A percentile compares a stretch with the other conserved stretches of the same genome.
phyloP scores from a whole-genome alignment of 1,140 invertebrate genomes.

The Ceratina calcarata region DNA sequence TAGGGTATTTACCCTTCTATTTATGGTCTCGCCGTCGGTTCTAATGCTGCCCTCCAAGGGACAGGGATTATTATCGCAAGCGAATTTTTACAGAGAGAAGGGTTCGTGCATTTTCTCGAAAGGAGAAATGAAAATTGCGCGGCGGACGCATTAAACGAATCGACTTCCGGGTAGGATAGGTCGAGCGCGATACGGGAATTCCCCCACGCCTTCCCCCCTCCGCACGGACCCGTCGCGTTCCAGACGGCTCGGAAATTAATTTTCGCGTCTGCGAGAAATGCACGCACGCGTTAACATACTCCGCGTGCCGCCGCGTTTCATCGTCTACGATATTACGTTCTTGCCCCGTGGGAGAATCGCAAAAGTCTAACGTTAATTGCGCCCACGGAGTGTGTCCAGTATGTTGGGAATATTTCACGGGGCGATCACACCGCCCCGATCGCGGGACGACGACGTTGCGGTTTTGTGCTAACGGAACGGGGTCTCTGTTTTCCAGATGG shows the following conservation, averaged over 20 bases:
- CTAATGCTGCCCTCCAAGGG: not conserved
- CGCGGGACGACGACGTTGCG: no score
- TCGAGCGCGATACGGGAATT: no score
- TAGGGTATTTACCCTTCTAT: conserved; percentile 49
- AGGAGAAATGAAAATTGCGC: not conserved
- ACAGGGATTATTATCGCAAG: not conserved
- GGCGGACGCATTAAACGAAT: not conserved
- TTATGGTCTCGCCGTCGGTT: conserved; percentile 20
- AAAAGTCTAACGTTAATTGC: not conserved
- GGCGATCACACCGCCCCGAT: no score
- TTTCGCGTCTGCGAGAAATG: conserved; percentile 29
- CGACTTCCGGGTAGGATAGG: no score
- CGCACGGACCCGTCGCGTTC: conserved; percentile 14
- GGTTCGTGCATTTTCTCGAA: no score
- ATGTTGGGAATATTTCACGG: no score
- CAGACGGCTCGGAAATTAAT: conserved; percentile 23
- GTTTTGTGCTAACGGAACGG: no score
- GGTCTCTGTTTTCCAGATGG: conserved; percentile 78
- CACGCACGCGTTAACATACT: conserved; percentile 14
- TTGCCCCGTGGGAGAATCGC: not conserved
- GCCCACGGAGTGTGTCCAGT: no score
- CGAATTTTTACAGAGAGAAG: not conserved
- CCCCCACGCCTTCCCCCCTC: no score
- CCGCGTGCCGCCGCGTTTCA: conserved; percentile 15
- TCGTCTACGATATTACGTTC: conserved; percentile 25